Conservation (phyloP, 2,797 vertebrate genomes). For the Peromyscus attwateri region DNA sequence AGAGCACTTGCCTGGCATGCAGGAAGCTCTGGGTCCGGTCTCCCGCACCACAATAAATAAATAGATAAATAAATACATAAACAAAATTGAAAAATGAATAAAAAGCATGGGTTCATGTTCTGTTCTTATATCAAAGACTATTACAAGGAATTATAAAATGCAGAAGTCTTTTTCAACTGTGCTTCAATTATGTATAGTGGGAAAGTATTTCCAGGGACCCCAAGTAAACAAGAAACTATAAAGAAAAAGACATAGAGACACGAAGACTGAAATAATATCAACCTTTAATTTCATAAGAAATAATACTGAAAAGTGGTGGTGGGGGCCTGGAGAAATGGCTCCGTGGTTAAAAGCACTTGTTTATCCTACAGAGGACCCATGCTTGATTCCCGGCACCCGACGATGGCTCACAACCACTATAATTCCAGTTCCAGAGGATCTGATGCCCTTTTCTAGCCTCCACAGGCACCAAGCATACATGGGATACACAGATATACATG, state of each 20-base stretch:
- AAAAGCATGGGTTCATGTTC: not conserved
- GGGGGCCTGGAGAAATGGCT: not conserved
- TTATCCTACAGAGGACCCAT: not conserved
- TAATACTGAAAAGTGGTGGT: not conserved
- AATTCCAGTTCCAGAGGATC: not conserved
- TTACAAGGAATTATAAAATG: not conserved
- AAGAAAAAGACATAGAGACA: not conserved
- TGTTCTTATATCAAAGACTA: not conserved
- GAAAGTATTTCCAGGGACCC: not conserved
- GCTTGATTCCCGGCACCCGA: not conserved
- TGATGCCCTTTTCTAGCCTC: not conserved
- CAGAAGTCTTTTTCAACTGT: not conserved
- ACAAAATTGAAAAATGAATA: not conserved
- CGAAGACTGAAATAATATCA: not conserved
- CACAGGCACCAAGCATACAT: not conserved
- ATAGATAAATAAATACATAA: not conserved
- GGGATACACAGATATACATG: not conserved
- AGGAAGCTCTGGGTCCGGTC: not conserved
- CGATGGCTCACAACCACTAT: not conserved
- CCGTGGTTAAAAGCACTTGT: not conserved
- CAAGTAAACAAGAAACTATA: not conserved
- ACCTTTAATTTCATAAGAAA: not conserved
- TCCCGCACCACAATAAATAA: not conserved
- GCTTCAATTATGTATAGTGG: not conserved
- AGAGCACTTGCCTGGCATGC: not conserved